Evolutionary conservation across 2,888 invertebrate species (phyloP), one percentile per base, ranked within the genome.

Genomic region (Nymphalis polychloros): DNA sequence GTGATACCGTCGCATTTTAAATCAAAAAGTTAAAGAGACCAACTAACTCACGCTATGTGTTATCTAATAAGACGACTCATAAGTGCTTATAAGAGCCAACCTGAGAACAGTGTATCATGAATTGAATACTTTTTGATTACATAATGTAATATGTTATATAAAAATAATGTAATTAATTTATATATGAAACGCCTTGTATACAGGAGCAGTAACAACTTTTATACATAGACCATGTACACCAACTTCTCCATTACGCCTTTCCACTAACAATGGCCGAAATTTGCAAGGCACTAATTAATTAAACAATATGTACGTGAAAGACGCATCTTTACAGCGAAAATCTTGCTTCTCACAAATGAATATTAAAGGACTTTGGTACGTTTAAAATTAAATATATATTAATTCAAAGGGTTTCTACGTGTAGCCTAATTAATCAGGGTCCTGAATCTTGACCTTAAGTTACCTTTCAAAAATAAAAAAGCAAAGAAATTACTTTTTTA

Each of bases 361-460:
- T 81, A 81, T 81, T 87, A 85, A 86, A 84, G 75, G 83, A 84
- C 83, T 86, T 85, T 81, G 79, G 80, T 77, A 77, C 79, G 78
- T 80, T 81, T 76, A 79, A 80, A 77, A 79, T 79, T 76, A 75
- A 76, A 73, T 67, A 73, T 81, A 88, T 6, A 31, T 31, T 31
- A 0, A 31, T 86, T 86, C 81, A 87, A 84, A 83, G 82, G 83
- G 82, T 80, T 83, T 81, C 80, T 75, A 77, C 77, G 82, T 76
- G 75, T 79, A 78, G 82, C 78, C 83, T 86, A 84, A 87, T 87
- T 88, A 87, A 88, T 89, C 84, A 87, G 84, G 81, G 81, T 80
- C 81, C 78, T 70, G 78, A 79, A 65, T 50, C 60, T 65, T 68
- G 70, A 68, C 70, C 70, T 53, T 63, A 62, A 57, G 41, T 41